phyloP scores from a whole-genome alignment of 2,113 vertebrate species.

The Heptranchias perlo region DNA sequence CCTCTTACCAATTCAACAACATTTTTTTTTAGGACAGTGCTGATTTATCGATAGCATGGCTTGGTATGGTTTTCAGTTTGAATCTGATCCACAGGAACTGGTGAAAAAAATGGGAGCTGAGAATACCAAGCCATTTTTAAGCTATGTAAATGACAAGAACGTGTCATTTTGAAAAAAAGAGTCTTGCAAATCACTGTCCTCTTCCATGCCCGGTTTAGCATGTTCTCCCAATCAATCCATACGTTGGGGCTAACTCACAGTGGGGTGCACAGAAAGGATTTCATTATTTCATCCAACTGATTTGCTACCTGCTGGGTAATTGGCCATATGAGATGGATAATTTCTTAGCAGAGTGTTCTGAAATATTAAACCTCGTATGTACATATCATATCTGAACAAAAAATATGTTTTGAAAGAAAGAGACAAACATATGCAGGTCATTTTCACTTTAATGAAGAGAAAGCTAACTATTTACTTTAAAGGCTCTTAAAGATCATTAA shows the following conservation, averaged over 20 bases:
- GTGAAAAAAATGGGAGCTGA: background rate
- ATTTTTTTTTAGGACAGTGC: background rate
- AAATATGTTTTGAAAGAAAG: background rate
- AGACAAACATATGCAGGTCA: background rate
- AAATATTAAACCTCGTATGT: background rate
- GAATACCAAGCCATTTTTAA: background rate
- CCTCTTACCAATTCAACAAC: background rate
- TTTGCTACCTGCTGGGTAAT: background rate
- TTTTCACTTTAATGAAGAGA: background rate
- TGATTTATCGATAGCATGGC: background rate
- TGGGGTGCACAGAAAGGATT: background rate
- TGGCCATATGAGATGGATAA: background rate
- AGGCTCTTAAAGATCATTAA: background rate
- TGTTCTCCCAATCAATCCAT: background rate
- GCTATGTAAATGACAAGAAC: background rate
- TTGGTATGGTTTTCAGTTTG: background rate
- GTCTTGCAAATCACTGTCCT: background rate
- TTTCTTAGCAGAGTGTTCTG: background rate
- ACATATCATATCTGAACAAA: background rate
- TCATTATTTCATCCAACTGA: background rate
- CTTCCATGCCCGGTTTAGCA: background rate
- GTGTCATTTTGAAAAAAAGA: too few species aligned
- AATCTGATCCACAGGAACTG: background rate
- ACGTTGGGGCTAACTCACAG: background rate
- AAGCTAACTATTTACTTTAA: background rate